phyloP scores from a whole-genome alignment of 2,113 vertebrate species.

The Gymnobelideus leadbeateri region DNA sequence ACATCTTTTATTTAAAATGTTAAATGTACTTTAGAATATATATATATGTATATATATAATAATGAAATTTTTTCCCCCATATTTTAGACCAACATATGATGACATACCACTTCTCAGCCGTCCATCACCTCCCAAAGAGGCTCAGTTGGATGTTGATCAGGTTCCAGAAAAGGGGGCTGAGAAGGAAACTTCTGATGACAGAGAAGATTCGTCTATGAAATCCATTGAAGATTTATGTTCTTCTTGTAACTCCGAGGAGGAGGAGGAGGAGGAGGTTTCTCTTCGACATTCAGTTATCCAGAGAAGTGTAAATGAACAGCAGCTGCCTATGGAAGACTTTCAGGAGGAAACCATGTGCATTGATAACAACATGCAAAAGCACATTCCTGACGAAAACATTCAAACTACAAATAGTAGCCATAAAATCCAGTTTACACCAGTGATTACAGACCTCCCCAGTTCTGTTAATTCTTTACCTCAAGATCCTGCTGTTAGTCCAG shows the following conservation, averaged over 20 bases:
- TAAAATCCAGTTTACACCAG: slow-evolving; percentile 68
- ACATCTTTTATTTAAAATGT: slow-evolving; percentile 24
- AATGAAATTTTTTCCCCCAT: neutral
- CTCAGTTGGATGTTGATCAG: slow-evolving; percentile 77
- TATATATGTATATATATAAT: neutral
- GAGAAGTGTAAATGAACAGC: slow-evolving; percentile 71
- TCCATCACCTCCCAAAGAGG: slow-evolving; percentile 80
- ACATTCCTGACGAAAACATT: slow-evolving; percentile 61
- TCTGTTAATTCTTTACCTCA: slow-evolving; percentile 67
- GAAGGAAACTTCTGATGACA: slow-evolving; percentile 73
- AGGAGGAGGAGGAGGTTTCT: slow-evolving; percentile 56
- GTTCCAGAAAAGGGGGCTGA: slow-evolving; percentile 78
- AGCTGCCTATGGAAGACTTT: slow-evolving; percentile 57
- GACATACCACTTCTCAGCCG: slow-evolving; percentile 84
- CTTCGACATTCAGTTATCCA: slow-evolving; percentile 69
- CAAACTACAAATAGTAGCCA: slow-evolving; percentile 71
- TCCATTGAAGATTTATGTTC: slow-evolving; percentile 48
- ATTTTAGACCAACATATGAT: slow-evolving; percentile 87
- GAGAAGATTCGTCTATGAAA: slow-evolving; percentile 76
- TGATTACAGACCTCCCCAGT: slow-evolving; percentile 70
- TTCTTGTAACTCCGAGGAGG: slow-evolving; percentile 59
- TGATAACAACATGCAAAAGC: slow-evolving; percentile 62
- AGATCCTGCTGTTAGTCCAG: slow-evolving; percentile 67
- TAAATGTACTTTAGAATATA: slow-evolving; percentile 53
- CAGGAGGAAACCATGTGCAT: slow-evolving; percentile 47